Base-by-base conservation (phyloP, 2,113 vertebrate genomes). In the Sula dactylatra region DNA sequence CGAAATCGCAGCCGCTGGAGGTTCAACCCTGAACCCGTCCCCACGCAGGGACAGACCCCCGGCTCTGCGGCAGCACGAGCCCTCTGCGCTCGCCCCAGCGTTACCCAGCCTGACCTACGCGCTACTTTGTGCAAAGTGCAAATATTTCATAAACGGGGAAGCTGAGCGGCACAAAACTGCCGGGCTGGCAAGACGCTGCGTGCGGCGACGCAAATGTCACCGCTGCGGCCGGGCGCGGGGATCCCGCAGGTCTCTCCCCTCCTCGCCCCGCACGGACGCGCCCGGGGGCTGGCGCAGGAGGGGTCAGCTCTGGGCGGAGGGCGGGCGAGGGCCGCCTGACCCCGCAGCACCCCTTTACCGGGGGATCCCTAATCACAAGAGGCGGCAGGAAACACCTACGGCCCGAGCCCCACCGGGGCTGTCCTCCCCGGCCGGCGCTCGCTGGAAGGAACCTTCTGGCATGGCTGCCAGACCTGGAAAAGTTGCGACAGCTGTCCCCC, bases 201-300 rank as follows among this genome's bases (percentile, higher is more conserved):
- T 0, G 21, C 7, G 10, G 38, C 16, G 2, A 19, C 9, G n/a
- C 20, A 6, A 16, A 13, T 4, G 22, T 32, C 72, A 69, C 4
- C 9, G 0, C 47, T 6, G 36, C 6, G 11, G 66, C 54, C 9
- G 0, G 32, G 6, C 3, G 0, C 5, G 1, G 66, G 52, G 61
- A 45, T 27, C 52, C 54, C 29, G 2, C 44, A 1, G 36, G 65
- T 55, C 70, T 67, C 59, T 20, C 26, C 22, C 52, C 45, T 4
- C 22, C 31, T 44, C 12, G 11, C 34, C 44, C 31, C 3, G 4
- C 40, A 40, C 12, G 4, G 31, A 62, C 8, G 9, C 6, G 7
- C 7, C 7, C 2, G 1, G 32, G 18, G 14, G 42, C 34, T 3
- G 44, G 49, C 10, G 21, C 4, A 14, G 32, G 34, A 50, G 16